phyloP scores from a whole-genome alignment of 2,113 vertebrate genomes.

The Mixornis gularis region DNA sequence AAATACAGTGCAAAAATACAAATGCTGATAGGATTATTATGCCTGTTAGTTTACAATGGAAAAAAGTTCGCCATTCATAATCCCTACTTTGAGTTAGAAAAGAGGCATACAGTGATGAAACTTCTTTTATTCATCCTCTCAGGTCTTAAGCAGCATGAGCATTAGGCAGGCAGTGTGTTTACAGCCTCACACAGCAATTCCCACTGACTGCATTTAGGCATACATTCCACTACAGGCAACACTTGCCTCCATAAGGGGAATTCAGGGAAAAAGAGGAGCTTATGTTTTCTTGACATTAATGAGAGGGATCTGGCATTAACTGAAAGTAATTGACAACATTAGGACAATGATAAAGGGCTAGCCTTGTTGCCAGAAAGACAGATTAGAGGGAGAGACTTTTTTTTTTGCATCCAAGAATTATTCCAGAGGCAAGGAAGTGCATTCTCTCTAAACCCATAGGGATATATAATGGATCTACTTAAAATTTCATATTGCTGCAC shows the following conservation, averaged over 20 bases:
- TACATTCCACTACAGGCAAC: not conserved
- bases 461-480: not conserved
- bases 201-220: not conserved
- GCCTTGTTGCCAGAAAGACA: conserved; percentile 9
- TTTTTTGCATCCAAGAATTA: conserved; percentile 7
- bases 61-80: not conserved
- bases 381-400: not conserved
- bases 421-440: conserved; percentile 4
- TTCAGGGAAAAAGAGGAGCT: not conserved
- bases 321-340: conserved; percentile 46
- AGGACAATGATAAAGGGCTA: conserved; percentile 8
- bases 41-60: not conserved
- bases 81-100: not conserved
- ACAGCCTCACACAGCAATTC: not conserved
- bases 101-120: not conserved
- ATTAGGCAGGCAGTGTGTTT: not conserved
- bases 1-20: not conserved
- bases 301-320: conserved; percentile 36
- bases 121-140: not conserved
- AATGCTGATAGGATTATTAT: not conserved
- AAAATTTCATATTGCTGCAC: not conserved
- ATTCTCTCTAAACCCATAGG: not conserved
- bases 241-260: not conserved
- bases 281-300: conserved; percentile 43
- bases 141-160: not conserved